phyloP scores from a whole-genome alignment of 2,888 invertebrate genomes.

The Plebejus anna region DNA sequence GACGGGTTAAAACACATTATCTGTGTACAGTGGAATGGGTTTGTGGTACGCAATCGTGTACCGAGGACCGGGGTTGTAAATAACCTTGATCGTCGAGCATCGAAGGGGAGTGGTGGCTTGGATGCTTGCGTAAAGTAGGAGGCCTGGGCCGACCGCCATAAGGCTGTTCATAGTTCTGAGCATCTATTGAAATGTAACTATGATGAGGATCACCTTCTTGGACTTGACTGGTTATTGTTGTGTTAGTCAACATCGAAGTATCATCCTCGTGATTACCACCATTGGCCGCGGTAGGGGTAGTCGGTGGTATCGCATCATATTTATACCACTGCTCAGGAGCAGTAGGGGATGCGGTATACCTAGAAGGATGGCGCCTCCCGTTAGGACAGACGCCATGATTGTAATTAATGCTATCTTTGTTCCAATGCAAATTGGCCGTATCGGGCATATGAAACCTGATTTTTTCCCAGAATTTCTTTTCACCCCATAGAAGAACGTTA shows the following conservation, averaged over 20 bases:
- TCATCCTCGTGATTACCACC: constrained; percentile 78
- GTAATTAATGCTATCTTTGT: constrained; percentile 77
- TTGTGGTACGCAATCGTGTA: constrained; percentile 75
- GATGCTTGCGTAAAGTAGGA: constrained; percentile 69
- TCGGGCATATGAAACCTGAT: constrained; percentile 91
- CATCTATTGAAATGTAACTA: constrained; percentile 84
- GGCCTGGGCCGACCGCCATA: constrained; percentile 71
- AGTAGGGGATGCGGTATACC: constrained; percentile 87
- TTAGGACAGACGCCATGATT: constrained; percentile 77
- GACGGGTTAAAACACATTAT: constrained; percentile 57
- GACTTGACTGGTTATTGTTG: constrained; percentile 81
- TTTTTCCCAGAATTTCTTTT: constrained; percentile 94
- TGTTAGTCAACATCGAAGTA: constrained; percentile 81
- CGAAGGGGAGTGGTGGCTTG: constrained; percentile 65
- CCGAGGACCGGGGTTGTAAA: constrained; percentile 74
- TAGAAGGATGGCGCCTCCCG: constrained; percentile 79
- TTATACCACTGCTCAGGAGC: constrained; percentile 86
- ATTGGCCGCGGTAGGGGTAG: constrained; percentile 75
- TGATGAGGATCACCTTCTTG: constrained; percentile 83
- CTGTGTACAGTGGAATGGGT: constrained; percentile 71
- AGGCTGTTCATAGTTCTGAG: constrained; percentile 76
- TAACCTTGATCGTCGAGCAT: constrained; percentile 77
- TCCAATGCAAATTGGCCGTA: constrained; percentile 81
- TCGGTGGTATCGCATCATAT: constrained; percentile 81
- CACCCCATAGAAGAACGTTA: constrained; percentile 87